These are phyloP conservation scores for Torymus tubicola DNA, from an alignment of 2,888 invertebrate genomes.

Conservation along the genomic window DNA sequence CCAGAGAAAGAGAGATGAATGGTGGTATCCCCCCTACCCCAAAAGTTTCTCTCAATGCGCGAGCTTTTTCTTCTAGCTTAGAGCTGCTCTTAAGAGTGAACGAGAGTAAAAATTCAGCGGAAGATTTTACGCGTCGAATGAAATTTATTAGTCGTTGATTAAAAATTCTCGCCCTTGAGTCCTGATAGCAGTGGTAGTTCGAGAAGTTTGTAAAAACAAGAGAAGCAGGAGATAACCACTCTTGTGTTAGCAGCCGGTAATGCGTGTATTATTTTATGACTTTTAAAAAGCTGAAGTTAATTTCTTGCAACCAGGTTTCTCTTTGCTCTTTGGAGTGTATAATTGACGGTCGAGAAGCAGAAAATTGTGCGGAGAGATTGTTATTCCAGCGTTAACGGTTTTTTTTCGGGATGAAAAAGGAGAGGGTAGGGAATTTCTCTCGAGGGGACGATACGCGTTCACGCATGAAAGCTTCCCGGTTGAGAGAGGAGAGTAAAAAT, in stretches of 20 bases:
- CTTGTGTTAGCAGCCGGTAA: not conserved
- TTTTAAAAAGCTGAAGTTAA: not conserved
- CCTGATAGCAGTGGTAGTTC: not conserved
- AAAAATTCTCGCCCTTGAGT: not conserved
- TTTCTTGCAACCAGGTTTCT: not conserved
- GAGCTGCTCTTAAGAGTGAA: not conserved
- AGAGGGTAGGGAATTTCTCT: no score
- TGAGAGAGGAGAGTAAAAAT: conserved; percentile 3
- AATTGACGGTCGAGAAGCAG: not conserved
- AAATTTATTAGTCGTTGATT: conserved; percentile 49
- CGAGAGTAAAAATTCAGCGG: not conserved
- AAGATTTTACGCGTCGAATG: conserved; percentile 10
- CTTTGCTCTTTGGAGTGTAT: not conserved
- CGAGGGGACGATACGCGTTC: not conserved
- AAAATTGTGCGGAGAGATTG: not conserved
- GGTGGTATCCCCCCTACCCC: not conserved
- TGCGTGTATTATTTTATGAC: not conserved
- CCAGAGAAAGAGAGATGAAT: conserved; percentile 46
- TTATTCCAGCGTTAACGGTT: not conserved
- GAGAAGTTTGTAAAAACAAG: conserved; percentile 6
- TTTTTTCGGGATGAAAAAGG: no score
- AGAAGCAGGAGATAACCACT: not conserved
- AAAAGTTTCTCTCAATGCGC: conserved; percentile 15
- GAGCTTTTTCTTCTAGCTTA: not conserved
- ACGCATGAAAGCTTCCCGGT: no score